Percentiles rank a stretch among this genome's conserved stretches.
These are phyloP conservation scores for Conus ventricosus DNA, from an alignment of 1,140 invertebrate genomes.

Conservation along the genomic window DNA sequence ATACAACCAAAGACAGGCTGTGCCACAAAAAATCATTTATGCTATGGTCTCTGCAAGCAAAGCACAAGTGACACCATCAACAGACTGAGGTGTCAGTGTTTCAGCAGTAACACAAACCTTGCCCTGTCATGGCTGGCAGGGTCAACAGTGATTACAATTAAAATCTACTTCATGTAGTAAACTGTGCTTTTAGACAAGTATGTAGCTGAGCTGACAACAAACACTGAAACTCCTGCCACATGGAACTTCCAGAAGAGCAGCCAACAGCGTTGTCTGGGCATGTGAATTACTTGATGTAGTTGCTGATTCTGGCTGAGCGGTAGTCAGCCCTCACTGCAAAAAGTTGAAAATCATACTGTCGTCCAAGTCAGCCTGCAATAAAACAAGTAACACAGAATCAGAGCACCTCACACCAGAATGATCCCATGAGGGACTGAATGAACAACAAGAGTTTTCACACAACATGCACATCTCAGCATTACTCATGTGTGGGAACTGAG, in stretches of 20 bases:
- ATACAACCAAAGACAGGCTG: not conserved
- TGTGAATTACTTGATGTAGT: conserved; percentile 24
- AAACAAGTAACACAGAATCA: not conserved
- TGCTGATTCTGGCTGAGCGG: conserved; percentile 86
- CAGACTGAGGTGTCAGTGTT: not conserved
- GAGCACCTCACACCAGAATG: no score
- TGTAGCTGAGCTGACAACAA: no score
- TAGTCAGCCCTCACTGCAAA: conserved; percentile 93
- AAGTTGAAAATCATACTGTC: conserved; percentile 91
- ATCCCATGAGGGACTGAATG: no score
- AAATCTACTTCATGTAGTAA: no score
- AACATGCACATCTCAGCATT: no score
- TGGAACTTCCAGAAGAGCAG: no score
- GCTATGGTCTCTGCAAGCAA: no score
- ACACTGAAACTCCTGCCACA: no score
- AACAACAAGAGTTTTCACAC: no score
- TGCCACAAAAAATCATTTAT: not conserved
- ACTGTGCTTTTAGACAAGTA: no score
- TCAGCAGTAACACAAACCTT: not conserved
- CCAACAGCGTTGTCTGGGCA: no score
- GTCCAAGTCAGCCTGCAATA: conserved; percentile 88
- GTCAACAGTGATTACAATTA: not conserved
- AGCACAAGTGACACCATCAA: no score
- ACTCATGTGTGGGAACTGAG: not conserved
- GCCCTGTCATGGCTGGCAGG: not conserved